These are phyloP conservation scores for Eurystomus gularis DNA, from an alignment of 2,113 vertebrate species.

Conservation along the genomic window DNA sequence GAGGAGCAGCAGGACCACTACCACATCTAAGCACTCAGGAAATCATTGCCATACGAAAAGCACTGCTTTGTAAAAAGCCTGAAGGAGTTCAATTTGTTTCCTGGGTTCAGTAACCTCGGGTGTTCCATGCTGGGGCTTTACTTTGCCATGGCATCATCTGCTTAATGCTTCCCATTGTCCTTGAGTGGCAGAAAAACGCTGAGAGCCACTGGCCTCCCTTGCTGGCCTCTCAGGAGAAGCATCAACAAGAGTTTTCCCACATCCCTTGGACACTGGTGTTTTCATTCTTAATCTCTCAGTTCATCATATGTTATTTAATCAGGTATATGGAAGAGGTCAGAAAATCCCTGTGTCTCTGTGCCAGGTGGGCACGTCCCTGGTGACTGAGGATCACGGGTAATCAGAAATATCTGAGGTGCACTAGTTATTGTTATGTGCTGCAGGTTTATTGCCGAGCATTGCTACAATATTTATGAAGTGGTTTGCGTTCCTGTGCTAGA, in stretches of 20 bases:
- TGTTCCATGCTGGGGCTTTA: not conserved
- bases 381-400: not conserved
- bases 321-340: not conserved
- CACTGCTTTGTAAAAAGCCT: not conserved
- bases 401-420: not conserved
- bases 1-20: not conserved
- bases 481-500: not conserved
- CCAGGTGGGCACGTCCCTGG: rapidly evolving
- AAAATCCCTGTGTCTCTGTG: not conserved
- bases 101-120: not conserved
- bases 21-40: not conserved
- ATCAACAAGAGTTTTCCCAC: not conserved
- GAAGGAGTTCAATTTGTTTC: not conserved
- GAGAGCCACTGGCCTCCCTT: not conserved
- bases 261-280: not conserved
- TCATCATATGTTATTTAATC: not conserved
- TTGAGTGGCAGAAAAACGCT: not conserved
- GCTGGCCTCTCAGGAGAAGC: not conserved
- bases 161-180: not conserved
- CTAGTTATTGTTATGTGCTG: not conserved
- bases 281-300: not conserved
- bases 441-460: not conserved
- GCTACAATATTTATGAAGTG: not conserved
- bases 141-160: rapidly evolving
- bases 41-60: not conserved